These are phyloP conservation scores for Cybosia mesomella DNA, from an alignment of 2,888 invertebrate genomes.

Conservation along the genomic window DNA sequence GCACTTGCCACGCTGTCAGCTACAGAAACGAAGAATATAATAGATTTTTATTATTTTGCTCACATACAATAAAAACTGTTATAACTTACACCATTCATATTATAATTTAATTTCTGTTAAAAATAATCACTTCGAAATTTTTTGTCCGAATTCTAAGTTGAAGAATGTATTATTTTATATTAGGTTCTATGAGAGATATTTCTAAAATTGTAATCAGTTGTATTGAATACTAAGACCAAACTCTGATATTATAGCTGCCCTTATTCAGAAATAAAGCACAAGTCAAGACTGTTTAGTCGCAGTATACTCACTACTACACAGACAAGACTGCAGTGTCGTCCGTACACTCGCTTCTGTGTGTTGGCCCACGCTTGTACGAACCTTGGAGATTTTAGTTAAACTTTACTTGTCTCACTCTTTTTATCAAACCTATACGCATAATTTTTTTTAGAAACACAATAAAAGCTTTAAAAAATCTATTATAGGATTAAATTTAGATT, in stretches of 20 bases:
- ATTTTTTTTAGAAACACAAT: constrained; percentile 36
- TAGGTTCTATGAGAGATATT: background rate
- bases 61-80: background rate
- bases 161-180: background rate
- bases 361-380: constrained; percentile 77
- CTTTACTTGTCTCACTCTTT: constrained; percentile 74
- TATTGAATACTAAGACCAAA: background rate
- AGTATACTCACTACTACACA: constrained; percentile 68
- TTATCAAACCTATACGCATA: constrained; percentile 66
- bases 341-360: constrained; percentile 67
- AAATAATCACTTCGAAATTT: background rate
- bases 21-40: background rate
- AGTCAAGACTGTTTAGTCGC: constrained; percentile 61
- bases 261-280: constrained; percentile 21
- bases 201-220: background rate
- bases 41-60: background rate
- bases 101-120: background rate
- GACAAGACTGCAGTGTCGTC: constrained; percentile 74
- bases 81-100: background rate
- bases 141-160: background rate
- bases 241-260: constrained; percentile 18
- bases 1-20: constrained; percentile 58
- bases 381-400: constrained; percentile 80
- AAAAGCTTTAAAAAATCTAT: constrained; percentile 27
- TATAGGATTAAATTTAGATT: constrained; percentile 21